phyloP scores from a whole-genome alignment of 2,888 invertebrate genomes.

The Limulus polyphemus region DNA sequence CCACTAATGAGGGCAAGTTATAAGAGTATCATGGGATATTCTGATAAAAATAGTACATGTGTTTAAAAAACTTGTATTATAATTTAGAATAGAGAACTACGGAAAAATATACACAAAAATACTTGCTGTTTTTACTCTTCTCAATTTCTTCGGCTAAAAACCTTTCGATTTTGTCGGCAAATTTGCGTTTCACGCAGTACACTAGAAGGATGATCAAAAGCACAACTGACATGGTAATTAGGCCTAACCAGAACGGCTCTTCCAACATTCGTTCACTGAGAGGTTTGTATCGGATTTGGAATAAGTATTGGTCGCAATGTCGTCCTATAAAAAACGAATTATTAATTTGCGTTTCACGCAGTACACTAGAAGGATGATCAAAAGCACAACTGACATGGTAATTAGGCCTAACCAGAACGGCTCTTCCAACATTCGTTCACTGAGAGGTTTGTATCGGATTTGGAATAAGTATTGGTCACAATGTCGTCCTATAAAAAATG shows the following conservation, averaged over 20 bases:
- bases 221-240: slow-evolving; percentile 69
- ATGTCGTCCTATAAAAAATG: slow-evolving; percentile 40
- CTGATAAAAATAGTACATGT: no score
- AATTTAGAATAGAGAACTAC: no score
- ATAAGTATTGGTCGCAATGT: slow-evolving; percentile 55
- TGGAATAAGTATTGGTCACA: slow-evolving; percentile 57
- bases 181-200: slow-evolving; percentile 72
- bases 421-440: slow-evolving; percentile 68
- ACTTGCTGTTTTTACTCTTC: slow-evolving; percentile 27
- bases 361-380: slow-evolving; percentile 64
- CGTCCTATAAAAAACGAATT: slow-evolving; percentile 38
- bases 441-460: slow-evolving; percentile 56
- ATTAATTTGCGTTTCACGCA: slow-evolving; percentile 74
- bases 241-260: slow-evolving; percentile 77
- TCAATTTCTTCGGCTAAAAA: slow-evolving; percentile 56
- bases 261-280: slow-evolving; percentile 67
- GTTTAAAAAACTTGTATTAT: no score
- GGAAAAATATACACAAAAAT: not conserved
- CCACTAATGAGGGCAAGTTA: not conserved
- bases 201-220: slow-evolving; percentile 62
- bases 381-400: slow-evolving; percentile 65
- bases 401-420: slow-evolving; percentile 81
- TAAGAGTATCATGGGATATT: no score
- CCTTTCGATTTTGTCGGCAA: slow-evolving; percentile 72
- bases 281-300: slow-evolving; percentile 55